Conservation (phyloP, 2,113 vertebrate species). For the Cnemophilus loriae region DNA sequence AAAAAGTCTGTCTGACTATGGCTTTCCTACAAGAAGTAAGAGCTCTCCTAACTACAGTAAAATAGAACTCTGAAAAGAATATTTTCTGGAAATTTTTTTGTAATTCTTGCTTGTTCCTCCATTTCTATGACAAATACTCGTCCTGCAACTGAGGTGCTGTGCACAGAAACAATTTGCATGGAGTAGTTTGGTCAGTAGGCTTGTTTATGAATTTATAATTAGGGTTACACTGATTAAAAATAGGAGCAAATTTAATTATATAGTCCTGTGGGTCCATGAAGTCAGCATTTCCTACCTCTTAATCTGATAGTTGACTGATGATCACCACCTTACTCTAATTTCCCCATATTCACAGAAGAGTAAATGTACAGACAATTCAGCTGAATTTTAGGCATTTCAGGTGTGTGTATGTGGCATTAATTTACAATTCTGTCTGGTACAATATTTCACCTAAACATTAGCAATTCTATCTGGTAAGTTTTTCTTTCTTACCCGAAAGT, state of each 20-base stretch:
- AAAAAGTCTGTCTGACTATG: not conserved
- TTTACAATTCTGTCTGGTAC: not conserved
- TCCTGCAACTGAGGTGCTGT: not conserved
- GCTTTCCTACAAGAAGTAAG: not conserved
- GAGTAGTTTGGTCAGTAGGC: not conserved
- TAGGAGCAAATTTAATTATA: slow-evolving; percentile 17
- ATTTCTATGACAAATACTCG: not conserved
- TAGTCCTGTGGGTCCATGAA: not conserved
- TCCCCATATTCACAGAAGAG: not conserved
- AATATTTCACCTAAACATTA: slow-evolving; percentile 34
- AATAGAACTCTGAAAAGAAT: not conserved
- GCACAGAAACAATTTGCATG: not conserved
- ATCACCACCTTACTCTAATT: not conserved
- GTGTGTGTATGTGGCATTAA: not conserved
- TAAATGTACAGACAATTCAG: not conserved
- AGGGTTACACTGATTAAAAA: slow-evolving; percentile 14
- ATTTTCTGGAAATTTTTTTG: not conserved
- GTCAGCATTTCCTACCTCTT: not conserved
- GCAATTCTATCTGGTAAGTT: not conserved
- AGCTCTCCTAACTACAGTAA: not conserved
- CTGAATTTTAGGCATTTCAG: not conserved
- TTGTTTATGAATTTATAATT: slow-evolving; percentile 24
- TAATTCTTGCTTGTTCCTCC: not conserved
- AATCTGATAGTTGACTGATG: slow-evolving; percentile 17
- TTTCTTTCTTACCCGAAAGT: not conserved